Base-by-base conservation (phyloP, 2,797 vertebrate genomes). In the Echeneis naucrates region DNA sequence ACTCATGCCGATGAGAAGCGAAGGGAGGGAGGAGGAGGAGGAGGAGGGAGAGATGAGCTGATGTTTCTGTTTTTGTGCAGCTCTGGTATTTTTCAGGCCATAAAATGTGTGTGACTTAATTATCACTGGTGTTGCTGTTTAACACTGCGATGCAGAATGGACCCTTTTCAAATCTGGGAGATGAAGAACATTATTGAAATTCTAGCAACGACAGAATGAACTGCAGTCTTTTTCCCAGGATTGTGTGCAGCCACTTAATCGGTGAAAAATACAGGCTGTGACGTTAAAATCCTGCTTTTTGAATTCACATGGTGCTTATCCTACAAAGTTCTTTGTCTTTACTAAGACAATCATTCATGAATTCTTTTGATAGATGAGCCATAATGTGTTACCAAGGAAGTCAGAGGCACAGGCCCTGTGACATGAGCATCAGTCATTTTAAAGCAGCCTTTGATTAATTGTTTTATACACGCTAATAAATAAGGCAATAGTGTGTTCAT, bases 11-110 rank as follows among this genome's bases (percentile, higher is more conserved):
- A 87, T 47, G 75, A 50, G n/a, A 75, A 32, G 59, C 40, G 71
- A 61, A 69, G 54, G n/a, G 19, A 21, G 62, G 61, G 51, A 48
- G 56, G 59, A 73, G 53, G 65, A 71, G 30, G 48, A 37, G 54
- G 53, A 56, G 40, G 40, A 27, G n/a, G 50, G 24, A 72, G 56
- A 48, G 26, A 69, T 42, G 68, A 33, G 50, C 44, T 73, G 80
- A 57, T 84, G 84, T 54, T 66, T 51, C 80, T 87, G 80, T 90
- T 84, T 67, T 82, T 45, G 74, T 78, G 61, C 75, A 77, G 72
- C 42, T 27, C 52, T 10, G 0, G 35, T 59, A 24, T 73, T 45
- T 62, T 40, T 27, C 47, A 71, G 69, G 60, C 70, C 67, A 62
- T 75, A 78, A 79, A 77, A 80, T 66, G 63, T 76, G 63, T 76